A percentile compares a stretch with the other conserved stretches of the same genome.
Evolutionary conservation across 1,140 invertebrate species (phyloP).

Genomic region (Brachionus sp.): DNA sequence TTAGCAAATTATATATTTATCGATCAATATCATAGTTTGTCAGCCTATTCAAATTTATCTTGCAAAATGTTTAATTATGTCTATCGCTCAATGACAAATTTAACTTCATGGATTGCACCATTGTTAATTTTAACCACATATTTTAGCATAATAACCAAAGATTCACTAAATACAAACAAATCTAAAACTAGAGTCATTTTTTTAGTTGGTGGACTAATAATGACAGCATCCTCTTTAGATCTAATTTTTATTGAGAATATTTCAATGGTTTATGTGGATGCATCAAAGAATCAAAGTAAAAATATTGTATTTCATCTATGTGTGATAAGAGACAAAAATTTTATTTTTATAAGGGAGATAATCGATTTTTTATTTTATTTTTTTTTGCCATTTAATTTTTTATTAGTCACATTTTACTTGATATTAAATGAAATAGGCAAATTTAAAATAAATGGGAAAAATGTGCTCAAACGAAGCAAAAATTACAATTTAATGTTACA

Average conservation of each 20-base stretch:
- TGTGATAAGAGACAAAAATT: background rate
- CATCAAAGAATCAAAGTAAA: background rate
- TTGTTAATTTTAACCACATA: conserved; percentile 38
- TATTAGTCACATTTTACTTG: background rate
- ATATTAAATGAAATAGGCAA: background rate
- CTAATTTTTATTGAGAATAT: background rate
- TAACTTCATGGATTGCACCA: conserved; percentile 36
- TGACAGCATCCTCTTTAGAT: background rate
- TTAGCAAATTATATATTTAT: conserved; percentile 16
- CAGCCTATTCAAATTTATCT: background rate
- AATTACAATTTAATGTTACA: background rate
- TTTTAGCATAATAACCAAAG: background rate
- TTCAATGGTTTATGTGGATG: background rate
- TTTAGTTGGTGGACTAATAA: background rate
- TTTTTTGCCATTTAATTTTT: conserved; percentile 13
- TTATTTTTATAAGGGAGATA: background rate
- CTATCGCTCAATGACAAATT: conserved; percentile 8
- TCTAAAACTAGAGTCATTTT: background rate
- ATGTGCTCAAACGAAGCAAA: background rate
- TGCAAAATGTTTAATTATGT: conserved; percentile 23
- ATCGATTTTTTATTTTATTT: conserved; percentile 18
- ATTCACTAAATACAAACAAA: background rate
- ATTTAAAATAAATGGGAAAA: background rate
- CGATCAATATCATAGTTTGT: background rate
- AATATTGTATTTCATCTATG: background rate